Percentiles rank a stretch among this genome's conserved stretches.
Conservation (phyloP, 2,797 vertebrate species). For the Poeciliopsis presidionis region DNA sequence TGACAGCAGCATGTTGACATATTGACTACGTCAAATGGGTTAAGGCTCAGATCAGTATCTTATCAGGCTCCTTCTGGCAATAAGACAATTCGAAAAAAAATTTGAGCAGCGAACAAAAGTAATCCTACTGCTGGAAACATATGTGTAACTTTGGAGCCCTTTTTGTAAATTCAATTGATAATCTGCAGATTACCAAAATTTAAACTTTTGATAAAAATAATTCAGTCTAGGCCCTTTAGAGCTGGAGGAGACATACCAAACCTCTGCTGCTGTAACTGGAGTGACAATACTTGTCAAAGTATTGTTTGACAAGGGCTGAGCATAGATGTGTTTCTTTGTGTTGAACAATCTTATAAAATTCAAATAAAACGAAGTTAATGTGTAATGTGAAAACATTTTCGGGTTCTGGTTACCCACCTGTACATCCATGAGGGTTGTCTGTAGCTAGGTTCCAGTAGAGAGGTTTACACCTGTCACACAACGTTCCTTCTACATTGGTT, state of each 20-base stretch:
- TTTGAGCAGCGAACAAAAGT: conserved; percentile 13
- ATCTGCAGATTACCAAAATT: not conserved
- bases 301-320: not conserved
- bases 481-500: conserved; percentile 80
- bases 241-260: not conserved
- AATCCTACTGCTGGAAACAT: conserved; percentile 2
- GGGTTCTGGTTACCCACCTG: conserved; percentile 74
- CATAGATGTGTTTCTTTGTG: not conserved
- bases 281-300: not conserved
- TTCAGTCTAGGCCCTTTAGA: not conserved
- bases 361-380: not conserved
- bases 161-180: not conserved
- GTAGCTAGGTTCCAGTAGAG: conserved; percentile 89
- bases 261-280: not conserved
- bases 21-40: conserved; percentile 39
- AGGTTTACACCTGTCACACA: conserved; percentile 88
- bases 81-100: conserved; percentile 36
- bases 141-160: not conserved
- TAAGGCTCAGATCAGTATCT: conserved; percentile 51
- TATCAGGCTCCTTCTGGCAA: conserved; percentile 43
- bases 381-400: not conserved
- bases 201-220: not conserved
- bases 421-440: conserved; percentile 85
- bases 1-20: conserved; percentile 63
- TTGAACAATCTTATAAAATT: not conserved